phyloP scores from a whole-genome alignment of 2,888 invertebrate genomes.

The Heliconius ismenius region DNA sequence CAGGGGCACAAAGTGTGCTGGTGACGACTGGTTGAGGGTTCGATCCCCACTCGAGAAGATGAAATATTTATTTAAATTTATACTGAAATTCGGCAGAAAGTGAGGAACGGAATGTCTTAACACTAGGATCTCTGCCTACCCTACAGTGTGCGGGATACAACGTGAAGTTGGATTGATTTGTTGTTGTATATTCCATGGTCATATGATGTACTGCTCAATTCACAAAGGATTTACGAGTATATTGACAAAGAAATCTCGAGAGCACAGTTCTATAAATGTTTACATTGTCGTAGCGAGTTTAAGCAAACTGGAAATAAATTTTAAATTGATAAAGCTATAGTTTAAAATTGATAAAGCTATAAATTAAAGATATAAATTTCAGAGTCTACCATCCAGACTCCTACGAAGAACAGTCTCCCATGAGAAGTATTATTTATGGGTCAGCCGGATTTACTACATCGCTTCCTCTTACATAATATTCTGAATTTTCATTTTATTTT shows the following conservation, averaged over 20 bases:
- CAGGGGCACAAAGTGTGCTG: too few relatives aligned
- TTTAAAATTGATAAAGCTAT: background rate
- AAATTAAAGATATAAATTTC: background rate
- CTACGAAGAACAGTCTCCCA: background rate
- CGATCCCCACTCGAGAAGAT: too few relatives aligned
- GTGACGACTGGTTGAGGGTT: too few relatives aligned
- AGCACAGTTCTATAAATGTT: background rate
- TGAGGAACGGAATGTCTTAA: too few relatives aligned
- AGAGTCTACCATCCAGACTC: background rate
- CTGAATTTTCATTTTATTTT: background rate
- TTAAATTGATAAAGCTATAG: background rate
- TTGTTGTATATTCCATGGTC: background rate
- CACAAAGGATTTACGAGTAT: background rate
- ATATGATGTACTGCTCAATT: background rate
- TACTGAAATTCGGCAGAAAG: too few relatives aligned
- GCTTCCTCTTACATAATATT: background rate
- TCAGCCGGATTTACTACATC: background rate
- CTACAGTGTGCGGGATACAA: too few relatives aligned
- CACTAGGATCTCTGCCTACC: too few relatives aligned
- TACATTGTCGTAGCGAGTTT: background rate
- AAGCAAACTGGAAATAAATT: background rate
- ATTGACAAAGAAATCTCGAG: slow-evolving; percentile 13
- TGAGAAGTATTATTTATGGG: background rate
- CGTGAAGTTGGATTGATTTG: background rate
- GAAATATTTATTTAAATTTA: too few relatives aligned